These are phyloP conservation scores for Drosophila hawaiiensis DNA, from an alignment of 2,888 invertebrate species.

Conservation along the genomic window DNA sequence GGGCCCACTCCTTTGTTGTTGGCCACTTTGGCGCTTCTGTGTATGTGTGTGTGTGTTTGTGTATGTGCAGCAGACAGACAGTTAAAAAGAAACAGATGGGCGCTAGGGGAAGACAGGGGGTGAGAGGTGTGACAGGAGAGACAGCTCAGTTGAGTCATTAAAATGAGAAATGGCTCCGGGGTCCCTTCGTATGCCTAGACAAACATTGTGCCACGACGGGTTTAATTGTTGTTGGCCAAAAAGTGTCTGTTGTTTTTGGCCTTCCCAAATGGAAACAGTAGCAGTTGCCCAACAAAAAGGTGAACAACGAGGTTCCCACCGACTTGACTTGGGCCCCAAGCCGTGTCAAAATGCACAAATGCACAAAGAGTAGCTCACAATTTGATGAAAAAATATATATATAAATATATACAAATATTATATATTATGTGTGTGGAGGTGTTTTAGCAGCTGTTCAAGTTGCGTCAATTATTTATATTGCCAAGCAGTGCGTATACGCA, in stretches of 20 bases:
- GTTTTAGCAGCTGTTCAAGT: conserved; percentile 35
- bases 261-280: conserved; percentile 18
- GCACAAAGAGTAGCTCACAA: conserved; percentile 22
- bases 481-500: conserved; percentile 38
- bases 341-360: conserved; percentile 39
- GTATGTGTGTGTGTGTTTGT: conserved; percentile 15
- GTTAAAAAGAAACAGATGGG: conserved; percentile 36
- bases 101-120: conserved; percentile 1
- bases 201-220: conserved; percentile 66
- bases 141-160: conserved; percentile 75
- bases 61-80: conserved; percentile 37
- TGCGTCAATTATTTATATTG: conserved; percentile 31
- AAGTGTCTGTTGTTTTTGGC: conserved; percentile 40
- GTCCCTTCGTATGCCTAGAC: conserved; percentile 52
- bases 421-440: not conserved
- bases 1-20: conserved; percentile 30
- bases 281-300: conserved; percentile 23
- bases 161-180: conserved; percentile 77
- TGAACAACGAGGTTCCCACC: conserved; percentile 29
- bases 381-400: conserved; percentile 14
- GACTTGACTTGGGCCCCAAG: conserved; percentile 61
- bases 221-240: conserved; percentile 73
- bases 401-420: not conserved
- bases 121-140: conserved; percentile 8
- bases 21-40: conserved; percentile 45